phyloP scores from a whole-genome alignment of 92 coral and sea anemone species.

The Muricea muricata region DNA sequence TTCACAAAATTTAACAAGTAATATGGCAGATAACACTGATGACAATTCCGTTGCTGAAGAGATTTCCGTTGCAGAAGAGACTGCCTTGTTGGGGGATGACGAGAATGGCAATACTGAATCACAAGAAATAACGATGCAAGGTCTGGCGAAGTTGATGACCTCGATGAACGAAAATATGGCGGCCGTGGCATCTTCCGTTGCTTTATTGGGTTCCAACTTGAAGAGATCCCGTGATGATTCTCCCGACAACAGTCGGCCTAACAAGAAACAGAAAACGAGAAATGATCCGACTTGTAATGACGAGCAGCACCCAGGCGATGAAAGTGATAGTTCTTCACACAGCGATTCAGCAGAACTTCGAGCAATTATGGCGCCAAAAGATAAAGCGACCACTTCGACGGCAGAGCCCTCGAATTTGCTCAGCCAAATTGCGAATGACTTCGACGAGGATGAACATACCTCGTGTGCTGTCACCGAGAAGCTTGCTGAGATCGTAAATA shows the following conservation, averaged over 20 bases:
- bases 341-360: slow-evolving; percentile 8
- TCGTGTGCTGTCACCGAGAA: background rate
- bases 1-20: background rate
- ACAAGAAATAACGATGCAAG: background rate
- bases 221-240: background rate
- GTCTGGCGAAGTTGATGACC: background rate
- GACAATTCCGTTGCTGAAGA: no score
- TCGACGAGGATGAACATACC: background rate
- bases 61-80: background rate
- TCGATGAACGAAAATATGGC: background rate
- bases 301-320: background rate
- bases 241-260: background rate
- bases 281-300: background rate
- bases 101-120: background rate
- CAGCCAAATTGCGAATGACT: background rate
- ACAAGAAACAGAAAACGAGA: slow-evolving; percentile 3
- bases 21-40: background rate
- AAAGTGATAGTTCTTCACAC: background rate
- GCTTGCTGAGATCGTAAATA: background rate
- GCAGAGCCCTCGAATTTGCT: slow-evolving; percentile 2
- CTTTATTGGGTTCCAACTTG: background rate
- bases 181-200: background rate
- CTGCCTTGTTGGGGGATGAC: background rate
- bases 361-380: slow-evolving; percentile 5
- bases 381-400: background rate